phyloP scores from a whole-genome alignment of 2,113 vertebrate species.

The Calyptomena viridis region DNA sequence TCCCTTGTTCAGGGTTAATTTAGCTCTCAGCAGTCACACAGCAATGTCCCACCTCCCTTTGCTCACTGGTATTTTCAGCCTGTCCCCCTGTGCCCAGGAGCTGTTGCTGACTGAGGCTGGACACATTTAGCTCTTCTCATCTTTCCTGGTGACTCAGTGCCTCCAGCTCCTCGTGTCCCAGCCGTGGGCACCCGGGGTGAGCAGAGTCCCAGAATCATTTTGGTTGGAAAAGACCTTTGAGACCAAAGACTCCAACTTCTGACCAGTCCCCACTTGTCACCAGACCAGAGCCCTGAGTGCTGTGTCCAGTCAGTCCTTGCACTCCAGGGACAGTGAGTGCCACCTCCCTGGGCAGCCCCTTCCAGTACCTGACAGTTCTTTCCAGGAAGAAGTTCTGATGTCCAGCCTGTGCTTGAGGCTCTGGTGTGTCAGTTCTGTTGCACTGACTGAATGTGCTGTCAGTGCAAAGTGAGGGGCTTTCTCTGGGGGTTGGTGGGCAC shows the following conservation, averaged over 20 bases:
- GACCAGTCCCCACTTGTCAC: neutral
- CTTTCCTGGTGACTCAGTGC: neutral
- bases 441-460: neutral
- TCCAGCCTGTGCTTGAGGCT: neutral
- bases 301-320: neutral
- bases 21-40: neutral
- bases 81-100: neutral
- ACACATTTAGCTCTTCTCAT: constrained; percentile 49
- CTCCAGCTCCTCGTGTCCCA: neutral
- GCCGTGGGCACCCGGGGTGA: neutral
- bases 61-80: constrained; percentile 4
- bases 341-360: neutral
- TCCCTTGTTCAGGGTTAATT: neutral
- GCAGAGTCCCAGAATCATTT: neutral
- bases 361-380: neutral
- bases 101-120: neutral
- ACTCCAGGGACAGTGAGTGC: neutral
- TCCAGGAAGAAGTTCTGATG: neutral
- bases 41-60: neutral
- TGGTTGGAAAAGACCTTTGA: neutral
- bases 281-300: neutral
- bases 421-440: rapidly evolving
- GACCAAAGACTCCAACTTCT: neutral
- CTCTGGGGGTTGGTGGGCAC: neutral
- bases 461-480: neutral